Conservation (phyloP, 2,113 vertebrate genomes). For the Plecotus auritus region DNA sequence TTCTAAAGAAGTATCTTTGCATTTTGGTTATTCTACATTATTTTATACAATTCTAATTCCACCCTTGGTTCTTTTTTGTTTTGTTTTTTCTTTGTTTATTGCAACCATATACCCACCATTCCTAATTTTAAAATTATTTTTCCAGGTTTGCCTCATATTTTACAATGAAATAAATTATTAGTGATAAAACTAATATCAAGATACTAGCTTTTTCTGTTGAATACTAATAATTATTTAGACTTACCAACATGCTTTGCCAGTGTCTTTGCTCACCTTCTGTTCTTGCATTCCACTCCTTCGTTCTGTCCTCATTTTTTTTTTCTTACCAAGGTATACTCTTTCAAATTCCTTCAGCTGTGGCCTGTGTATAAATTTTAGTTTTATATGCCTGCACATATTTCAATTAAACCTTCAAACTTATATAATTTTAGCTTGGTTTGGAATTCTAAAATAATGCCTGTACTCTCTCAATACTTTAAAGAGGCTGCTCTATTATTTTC, state of each 20-base stretch:
- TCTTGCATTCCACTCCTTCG: neutral
- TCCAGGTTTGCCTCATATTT: neutral
- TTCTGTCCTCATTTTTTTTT: neutral
- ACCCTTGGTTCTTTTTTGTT: neutral
- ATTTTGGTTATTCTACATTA: neutral
- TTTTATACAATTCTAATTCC: neutral
- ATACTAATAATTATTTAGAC: neutral
- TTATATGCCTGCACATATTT: conserved; percentile 13
- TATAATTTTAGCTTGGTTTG: neutral
- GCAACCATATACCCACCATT: neutral
- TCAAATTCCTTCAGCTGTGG: neutral
- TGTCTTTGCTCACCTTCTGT: neutral
- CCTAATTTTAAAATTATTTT: conserved; percentile 26
- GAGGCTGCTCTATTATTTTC: neutral
- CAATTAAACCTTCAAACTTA: neutral
- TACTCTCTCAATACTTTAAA: neutral
- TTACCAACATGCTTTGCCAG: neutral
- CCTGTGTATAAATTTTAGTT: neutral
- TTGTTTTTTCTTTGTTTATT: neutral
- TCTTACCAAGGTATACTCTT: neutral
- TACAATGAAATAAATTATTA: neutral
- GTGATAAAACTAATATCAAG: neutral
- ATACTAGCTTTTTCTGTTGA: neutral
- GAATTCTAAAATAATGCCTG: neutral
- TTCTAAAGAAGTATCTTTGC: neutral